Evolutionary conservation across 2,113 vertebrate genomes (phyloP).

Genomic region (Tyto alba): DNA sequence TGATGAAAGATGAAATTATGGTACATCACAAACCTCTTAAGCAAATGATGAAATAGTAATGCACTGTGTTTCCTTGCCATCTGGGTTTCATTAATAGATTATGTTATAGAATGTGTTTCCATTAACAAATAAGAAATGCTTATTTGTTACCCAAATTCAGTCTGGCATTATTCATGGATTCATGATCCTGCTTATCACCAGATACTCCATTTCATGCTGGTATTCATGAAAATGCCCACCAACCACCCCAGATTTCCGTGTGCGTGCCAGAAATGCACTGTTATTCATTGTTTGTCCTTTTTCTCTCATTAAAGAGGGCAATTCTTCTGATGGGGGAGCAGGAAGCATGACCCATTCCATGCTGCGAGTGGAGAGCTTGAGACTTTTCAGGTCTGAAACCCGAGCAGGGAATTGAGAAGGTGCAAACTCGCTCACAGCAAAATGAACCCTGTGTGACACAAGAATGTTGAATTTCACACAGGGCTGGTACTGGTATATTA

Average conservation of each 20-base stretch:
- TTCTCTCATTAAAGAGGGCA: background rate
- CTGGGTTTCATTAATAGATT: conserved; percentile 44
- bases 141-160: background rate
- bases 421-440: background rate
- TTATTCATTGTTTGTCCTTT: background rate
- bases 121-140: conserved; percentile 22
- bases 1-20: conserved; percentile 38
- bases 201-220: background rate
- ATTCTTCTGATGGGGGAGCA: background rate
- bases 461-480: background rate
- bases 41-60: background rate
- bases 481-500: background rate
- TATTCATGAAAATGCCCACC: background rate
- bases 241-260: background rate
- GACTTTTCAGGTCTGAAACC: conserved; percentile 26
- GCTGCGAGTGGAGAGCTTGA: background rate
- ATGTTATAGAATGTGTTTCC: background rate
- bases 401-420: conserved; percentile 16
- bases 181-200: background rate
- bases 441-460: background rate
- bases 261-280: background rate
- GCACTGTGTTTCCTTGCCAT: background rate
- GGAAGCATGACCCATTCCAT: conserved; percentile 17
- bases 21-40: background rate
- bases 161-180: background rate